Base-by-base conservation (phyloP, 1,140 invertebrate genomes). In the Drosophila nikananu region DNA sequence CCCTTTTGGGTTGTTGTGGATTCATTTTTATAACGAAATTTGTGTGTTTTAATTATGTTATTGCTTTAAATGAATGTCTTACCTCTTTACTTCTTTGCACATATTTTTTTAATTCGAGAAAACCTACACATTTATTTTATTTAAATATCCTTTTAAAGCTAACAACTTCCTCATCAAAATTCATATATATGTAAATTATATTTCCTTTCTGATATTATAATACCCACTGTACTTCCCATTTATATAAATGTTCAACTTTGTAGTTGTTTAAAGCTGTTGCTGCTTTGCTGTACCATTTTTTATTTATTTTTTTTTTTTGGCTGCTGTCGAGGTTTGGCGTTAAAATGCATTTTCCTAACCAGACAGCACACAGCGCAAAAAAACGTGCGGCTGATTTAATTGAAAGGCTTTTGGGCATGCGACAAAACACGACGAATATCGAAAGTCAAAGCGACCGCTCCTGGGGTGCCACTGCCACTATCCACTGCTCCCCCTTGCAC, bases 341-440 rank as follows among this genome's bases (percentile, higher is more conserved):
- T 83, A 75, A 83, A 83, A 76, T 83, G 41, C 66, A 72, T 72
- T 83, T 79, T 77, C 44, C 5, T 32, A 32, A 21, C 46, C 21
- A 58, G 57, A 30, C 32, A 70, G 23, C 32, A 15, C 21, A 21
- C 48, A 15, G 66, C 3, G 44, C 58, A 64, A 70, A 80, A 67
- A 81, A 86, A 81, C 83, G 83, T 86, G 83, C 72, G 44, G 57
- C 61, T 80, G 63, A 59, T 74, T 87, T 80, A 86, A 83, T 83
- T 80, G 77, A 87, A 83, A 77, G 73, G 72, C 83, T 79, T 83
- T 86, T 82, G 83, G 83, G 75, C 78, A 86, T 81, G 75, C 78
- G 62, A 77, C 74, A 60, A 80, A 78, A 78, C 75, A 78, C 75
- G 75, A 78, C 57, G 75, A 41, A 41, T 78, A 78, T 78, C 68